These are phyloP conservation scores for Pelecanus crispus DNA, from an alignment of 2,113 vertebrate species.

Conservation along the genomic window DNA sequence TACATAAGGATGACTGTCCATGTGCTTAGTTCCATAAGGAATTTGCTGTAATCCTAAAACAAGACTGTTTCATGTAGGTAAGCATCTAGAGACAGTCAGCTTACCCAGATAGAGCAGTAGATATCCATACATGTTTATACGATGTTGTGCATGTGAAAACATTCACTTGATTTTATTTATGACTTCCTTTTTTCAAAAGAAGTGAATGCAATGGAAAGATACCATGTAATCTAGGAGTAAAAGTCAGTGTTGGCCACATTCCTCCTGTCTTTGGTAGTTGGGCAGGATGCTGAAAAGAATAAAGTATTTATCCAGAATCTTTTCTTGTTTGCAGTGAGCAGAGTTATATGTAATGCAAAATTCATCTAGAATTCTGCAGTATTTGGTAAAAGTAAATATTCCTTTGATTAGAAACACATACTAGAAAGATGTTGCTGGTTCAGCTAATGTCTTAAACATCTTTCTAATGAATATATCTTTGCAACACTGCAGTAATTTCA, in stretches of 20 bases:
- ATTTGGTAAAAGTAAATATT: neutral
- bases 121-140: neutral
- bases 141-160: neutral
- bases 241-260: neutral
- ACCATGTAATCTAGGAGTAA: neutral
- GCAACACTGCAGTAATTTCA: neutral
- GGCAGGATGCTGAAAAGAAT: neutral
- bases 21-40: neutral
- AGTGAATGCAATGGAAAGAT: neutral
- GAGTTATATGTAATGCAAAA: neutral
- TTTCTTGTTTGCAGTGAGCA: neutral
- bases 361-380: neutral
- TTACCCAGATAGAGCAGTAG: neutral
- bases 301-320: neutral
- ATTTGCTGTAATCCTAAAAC: neutral
- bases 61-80: neutral
- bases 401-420: neutral
- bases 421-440: neutral
- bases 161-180: neutral
- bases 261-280: rapidly evolving
- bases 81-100: neutral
- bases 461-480: neutral
- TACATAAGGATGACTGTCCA: neutral
- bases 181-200: neutral
- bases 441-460: neutral